Evolutionary conservation across 30 jellyfish, hydroid and myxozoan genomes (phyloP).

Genomic region (Mastigias papua): DNA sequence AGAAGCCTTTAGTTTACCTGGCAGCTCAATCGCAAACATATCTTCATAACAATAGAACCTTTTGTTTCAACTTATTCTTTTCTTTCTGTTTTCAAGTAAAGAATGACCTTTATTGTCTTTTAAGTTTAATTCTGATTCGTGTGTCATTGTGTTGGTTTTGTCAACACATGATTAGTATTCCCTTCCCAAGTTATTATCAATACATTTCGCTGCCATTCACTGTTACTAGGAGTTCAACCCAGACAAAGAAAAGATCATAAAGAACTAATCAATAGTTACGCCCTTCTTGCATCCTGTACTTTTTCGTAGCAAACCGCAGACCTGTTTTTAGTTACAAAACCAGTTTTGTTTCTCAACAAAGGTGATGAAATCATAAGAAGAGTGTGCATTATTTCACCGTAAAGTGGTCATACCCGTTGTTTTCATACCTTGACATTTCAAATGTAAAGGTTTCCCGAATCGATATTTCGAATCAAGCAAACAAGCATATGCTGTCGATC

Average conservation of each 20-base stretch:
- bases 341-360: no score
- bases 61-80: background rate
- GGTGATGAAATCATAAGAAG: no score
- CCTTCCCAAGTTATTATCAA: background rate
- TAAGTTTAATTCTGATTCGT: background rate
- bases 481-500: no score
- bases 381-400: no score
- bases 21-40: background rate
- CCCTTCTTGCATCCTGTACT: no score
- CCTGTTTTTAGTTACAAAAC: no score
- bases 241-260: background rate
- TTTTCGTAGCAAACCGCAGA: no score
- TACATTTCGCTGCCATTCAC: background rate
- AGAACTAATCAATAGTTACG: background rate
- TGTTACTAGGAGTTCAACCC: background rate
- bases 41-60: background rate
- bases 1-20: background rate
- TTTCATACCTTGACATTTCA: no score
- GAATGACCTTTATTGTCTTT: background rate
- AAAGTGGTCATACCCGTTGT: no score
- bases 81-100: background rate
- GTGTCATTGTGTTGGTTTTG: background rate
- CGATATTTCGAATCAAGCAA: no score
- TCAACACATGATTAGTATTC: background rate
- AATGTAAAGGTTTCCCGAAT: no score